Evolutionary conservation across 1,140 invertebrate species (phyloP).

Genomic region (Magallana gigas): DNA sequence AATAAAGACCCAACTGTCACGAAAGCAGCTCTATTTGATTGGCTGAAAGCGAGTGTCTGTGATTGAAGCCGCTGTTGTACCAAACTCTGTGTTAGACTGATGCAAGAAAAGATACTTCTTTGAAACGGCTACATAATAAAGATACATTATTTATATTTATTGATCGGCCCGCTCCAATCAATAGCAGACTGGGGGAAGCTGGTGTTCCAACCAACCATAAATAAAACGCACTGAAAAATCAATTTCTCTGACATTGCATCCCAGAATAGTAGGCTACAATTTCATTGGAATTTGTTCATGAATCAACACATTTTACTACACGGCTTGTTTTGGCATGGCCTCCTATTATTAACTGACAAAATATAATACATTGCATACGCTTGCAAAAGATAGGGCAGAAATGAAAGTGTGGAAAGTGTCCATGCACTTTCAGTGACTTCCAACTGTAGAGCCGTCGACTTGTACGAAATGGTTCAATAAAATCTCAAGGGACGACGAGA

Average conservation of each 20-base stretch:
- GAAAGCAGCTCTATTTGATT: neutral
- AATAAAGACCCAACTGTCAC: neutral
- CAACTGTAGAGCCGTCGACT: no score
- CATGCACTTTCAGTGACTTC: no score
- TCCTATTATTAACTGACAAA: no score
- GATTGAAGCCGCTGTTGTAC: slow-evolving; percentile 25
- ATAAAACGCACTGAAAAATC: slow-evolving; percentile 36
- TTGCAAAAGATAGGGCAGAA: no score
- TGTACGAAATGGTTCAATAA: no score
- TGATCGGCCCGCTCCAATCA: slow-evolving; percentile 19
- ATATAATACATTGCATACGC: no score
- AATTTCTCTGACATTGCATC: slow-evolving; percentile 22
- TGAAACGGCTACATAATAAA: slow-evolving; percentile 32
- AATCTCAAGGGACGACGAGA: no score
- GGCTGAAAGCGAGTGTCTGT: neutral
- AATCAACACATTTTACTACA: slow-evolving; percentile 11
- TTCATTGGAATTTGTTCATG: slow-evolving; percentile 36
- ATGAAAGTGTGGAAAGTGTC: no score
- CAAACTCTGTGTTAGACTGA: neutral
- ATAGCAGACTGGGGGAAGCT: neutral
- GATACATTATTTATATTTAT: slow-evolving; percentile 36
- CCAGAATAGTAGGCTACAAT: slow-evolving; percentile 27
- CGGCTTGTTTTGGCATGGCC: neutral
- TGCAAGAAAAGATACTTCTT: slow-evolving; percentile 21
- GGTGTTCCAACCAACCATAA: slow-evolving; percentile 35